Base-by-base conservation (phyloP, 2,888 invertebrate genomes). In the Trichopria drosophilae region DNA sequence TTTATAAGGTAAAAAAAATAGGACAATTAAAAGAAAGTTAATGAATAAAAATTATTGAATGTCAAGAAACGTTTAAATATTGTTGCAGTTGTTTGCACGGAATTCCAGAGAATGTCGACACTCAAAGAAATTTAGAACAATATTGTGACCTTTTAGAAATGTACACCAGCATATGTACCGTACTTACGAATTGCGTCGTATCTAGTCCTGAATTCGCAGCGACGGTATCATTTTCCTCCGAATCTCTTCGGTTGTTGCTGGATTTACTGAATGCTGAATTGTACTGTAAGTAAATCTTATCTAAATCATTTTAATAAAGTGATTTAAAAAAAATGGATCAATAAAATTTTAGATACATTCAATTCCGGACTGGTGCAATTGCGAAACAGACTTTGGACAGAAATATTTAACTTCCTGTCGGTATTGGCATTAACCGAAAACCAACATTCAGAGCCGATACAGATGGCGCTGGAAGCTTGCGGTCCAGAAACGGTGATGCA, bases 1-100 rank as follows among this genome's bases (percentile, higher is more conserved):
- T 72, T 81, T 50, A 74, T 80, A 48, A 73, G 77, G 80, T 80
- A 70, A 62, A n/a, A n/a, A n/a, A n/a, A n/a, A n/a, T n/a, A n/a
- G n/a, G n/a, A n/a, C n/a, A n/a, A n/a, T n/a, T n/a, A n/a, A n/a
- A n/a, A n/a, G 26, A 26, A n/a, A 26, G 2, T 26, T 10, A 26
- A 26, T 26, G 26, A 10, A n/a, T 10, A 26, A 22, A 22, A 4
- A 2, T 26, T 15, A 20, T 16, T 18, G 10, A 13, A 10, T 46
- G 28, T 13, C 13, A 3, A 13, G 43, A n/a, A 18, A 48, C 52
- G 41, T 29, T 41, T 26, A 26, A 16, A 26, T 23, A 15, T 12
- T 20, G 65, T 65, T 62, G 39, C 55, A 79, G 80, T 23, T 77
- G 76, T 32, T 65, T 80, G 35, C 71, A 65, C 9, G 66, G 68